phyloP scores from a whole-genome alignment of 1,140 invertebrate species.

The Saccostrea glomerata region DNA sequence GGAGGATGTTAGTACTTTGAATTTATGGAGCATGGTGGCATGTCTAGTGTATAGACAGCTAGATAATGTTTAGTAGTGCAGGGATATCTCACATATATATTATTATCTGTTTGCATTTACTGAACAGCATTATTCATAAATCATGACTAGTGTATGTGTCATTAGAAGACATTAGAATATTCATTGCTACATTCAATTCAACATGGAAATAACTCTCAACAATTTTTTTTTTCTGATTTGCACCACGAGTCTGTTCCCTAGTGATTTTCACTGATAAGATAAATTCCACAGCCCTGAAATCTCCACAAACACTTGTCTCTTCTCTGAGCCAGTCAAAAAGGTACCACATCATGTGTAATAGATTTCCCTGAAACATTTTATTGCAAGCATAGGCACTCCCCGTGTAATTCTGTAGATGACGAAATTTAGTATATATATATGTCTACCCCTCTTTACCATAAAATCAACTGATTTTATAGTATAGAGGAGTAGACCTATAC shows the following conservation, averaged over 20 bases:
- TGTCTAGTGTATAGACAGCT: not conserved
- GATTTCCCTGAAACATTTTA: not conserved
- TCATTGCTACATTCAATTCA: constrained; percentile 9
- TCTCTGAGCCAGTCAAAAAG: constrained; percentile 23
- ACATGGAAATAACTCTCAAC: not conserved
- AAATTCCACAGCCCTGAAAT: not conserved
- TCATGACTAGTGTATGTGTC: constrained; percentile 28
- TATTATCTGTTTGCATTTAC: not conserved
- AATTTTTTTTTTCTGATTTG: not conserved
- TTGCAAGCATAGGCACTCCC: too few relatives aligned
- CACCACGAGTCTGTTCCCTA: too few relatives aligned
- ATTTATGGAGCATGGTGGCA: not conserved
- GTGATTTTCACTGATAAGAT: too few relatives aligned
- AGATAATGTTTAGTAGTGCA: not conserved
- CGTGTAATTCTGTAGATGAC: too few relatives aligned
- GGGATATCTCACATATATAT: not conserved
- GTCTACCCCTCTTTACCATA: too few relatives aligned
- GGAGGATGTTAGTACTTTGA: not conserved
- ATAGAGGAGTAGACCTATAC: too few relatives aligned
- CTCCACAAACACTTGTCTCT: not conserved
- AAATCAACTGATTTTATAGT: too few relatives aligned
- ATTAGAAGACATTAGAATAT: constrained; percentile 17
- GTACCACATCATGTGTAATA: not conserved
- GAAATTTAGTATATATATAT: too few relatives aligned
- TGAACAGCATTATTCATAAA: constrained; percentile 17